Conservation (phyloP, 1,140 invertebrate species). For the Brachystomella parvula region DNA sequence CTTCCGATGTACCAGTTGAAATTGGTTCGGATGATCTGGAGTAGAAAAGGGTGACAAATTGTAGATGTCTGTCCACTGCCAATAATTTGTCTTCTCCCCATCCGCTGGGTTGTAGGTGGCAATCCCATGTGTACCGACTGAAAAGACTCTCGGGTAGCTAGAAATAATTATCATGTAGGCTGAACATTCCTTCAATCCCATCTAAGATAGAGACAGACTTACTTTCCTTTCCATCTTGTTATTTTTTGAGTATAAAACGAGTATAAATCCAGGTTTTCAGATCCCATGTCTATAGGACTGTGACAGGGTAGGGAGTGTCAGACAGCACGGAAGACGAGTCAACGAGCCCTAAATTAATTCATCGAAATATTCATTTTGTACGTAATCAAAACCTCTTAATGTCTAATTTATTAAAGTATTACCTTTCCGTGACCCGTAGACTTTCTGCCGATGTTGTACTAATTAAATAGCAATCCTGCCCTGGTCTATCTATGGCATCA, state of each 20-base stretch:
- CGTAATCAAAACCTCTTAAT: background rate
- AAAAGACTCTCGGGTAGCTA: constrained; percentile 95
- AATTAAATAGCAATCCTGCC: background rate
- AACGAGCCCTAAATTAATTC: background rate
- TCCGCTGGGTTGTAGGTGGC: constrained; percentile 93
- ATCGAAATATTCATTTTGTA: background rate
- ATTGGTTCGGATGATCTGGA: constrained; percentile 49
- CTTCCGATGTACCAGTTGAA: constrained; percentile 40
- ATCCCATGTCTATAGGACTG: constrained; percentile 17
- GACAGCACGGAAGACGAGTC: background rate
- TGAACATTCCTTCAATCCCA: background rate
- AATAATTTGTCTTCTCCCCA: constrained; percentile 92
- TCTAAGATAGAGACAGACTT: constrained; percentile 44
- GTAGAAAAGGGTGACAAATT: constrained; percentile 57
- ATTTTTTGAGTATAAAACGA: constrained; percentile 36
- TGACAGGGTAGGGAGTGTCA: too few relatives aligned
- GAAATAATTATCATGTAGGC: constrained; percentile 22
- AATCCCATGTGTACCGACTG: constrained; percentile 87
- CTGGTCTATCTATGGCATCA: background rate
- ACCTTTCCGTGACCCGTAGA: background rate
- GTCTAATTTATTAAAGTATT: background rate
- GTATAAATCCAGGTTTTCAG: constrained; percentile 32
- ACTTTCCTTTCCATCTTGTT: constrained; percentile 81
- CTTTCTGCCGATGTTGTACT: background rate
- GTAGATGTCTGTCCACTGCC: constrained; percentile 75